phyloP scores from a whole-genome alignment of 2,113 vertebrate species.

The Strix uralensis region DNA sequence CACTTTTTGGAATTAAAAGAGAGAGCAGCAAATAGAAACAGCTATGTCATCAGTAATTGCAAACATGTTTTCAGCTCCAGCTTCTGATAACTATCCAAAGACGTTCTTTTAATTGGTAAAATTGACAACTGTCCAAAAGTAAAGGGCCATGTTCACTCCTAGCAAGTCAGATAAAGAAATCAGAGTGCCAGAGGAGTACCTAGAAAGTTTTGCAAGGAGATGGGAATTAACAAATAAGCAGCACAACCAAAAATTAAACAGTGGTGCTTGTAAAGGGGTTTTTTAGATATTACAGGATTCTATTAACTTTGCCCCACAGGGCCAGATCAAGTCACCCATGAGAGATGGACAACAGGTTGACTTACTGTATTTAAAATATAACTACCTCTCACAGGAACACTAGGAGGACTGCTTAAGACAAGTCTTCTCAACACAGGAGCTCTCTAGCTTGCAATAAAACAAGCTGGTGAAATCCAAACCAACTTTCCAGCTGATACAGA shows the following conservation, averaged over 20 bases:
- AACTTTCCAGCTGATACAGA: not conserved
- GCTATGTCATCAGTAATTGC: constrained; percentile 67
- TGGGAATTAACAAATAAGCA: not conserved
- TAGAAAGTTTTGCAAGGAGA: constrained; percentile 16
- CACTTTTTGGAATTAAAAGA: constrained; percentile 66
- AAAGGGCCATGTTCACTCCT: not conserved
- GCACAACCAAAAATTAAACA: not conserved
- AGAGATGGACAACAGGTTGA: constrained; percentile 15
- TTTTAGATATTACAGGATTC: not conserved
- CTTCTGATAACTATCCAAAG: constrained; percentile 62
- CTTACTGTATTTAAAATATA: not conserved
- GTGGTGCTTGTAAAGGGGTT: not conserved
- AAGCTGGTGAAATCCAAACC: not conserved
- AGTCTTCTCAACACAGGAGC: not conserved
- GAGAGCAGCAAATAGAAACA: constrained; percentile 67
- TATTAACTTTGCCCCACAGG: not conserved
- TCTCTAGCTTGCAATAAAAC: not conserved
- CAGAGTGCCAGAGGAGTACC: not conserved
- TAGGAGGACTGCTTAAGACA: constrained; percentile 32
- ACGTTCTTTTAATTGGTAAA: constrained; percentile 52
- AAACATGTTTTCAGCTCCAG: constrained; percentile 45
- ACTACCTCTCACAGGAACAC: not conserved
- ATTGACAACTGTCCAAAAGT: constrained; percentile 56
- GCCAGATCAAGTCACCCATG: not conserved
- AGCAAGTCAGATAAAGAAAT: constrained; percentile 20